A percentile compares a stretch with the other conserved stretches of the same genome.
These are phyloP conservation scores for Trypoxylon attenuatum DNA, from an alignment of 2,888 invertebrate species.

Conservation along the genomic window DNA sequence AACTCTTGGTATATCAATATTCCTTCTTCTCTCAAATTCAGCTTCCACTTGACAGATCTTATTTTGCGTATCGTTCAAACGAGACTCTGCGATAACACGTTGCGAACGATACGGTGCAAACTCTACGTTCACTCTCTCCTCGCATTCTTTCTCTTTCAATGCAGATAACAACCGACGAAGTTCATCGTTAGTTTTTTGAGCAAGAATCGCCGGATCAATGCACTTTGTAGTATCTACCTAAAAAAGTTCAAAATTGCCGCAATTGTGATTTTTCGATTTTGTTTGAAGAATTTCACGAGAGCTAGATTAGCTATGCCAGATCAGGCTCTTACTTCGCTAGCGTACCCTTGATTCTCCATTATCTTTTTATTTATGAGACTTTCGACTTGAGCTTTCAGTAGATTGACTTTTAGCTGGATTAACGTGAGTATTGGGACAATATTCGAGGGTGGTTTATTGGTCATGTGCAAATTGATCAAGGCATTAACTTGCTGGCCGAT, in stretches of 20 bases:
- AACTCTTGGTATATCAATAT: slow-evolving; percentile 18
- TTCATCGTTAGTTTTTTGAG: slow-evolving; percentile 63
- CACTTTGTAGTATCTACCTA: slow-evolving; percentile 39
- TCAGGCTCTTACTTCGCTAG: slow-evolving; percentile 38
- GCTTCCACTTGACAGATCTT: slow-evolving; percentile 66
- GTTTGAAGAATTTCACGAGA: not conserved
- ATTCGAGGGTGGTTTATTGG: slow-evolving; percentile 57
- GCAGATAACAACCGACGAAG: slow-evolving; percentile 60
- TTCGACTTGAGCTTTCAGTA: slow-evolving; percentile 65
- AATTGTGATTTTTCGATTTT: too few species aligned
- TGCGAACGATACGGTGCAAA: slow-evolving; percentile 66
- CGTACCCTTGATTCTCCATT: slow-evolving; percentile 62
- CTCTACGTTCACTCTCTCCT: slow-evolving; percentile 65
- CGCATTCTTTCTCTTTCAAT: slow-evolving; percentile 65
- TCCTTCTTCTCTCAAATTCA: slow-evolving; percentile 61
- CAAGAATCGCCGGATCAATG: slow-evolving; percentile 60
- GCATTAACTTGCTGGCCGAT: slow-evolving; percentile 65
- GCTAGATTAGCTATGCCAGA: not conserved
- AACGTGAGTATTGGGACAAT: slow-evolving; percentile 66
- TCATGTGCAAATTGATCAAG: slow-evolving; percentile 68
- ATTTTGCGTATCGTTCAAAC: slow-evolving; percentile 60
- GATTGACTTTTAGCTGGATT: slow-evolving; percentile 67
- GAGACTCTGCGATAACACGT: slow-evolving; percentile 59
- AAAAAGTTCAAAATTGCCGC: not conserved
- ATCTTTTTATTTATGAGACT: slow-evolving; percentile 57